These are phyloP conservation scores for Cremastinae sp. DNA, from an alignment of 2,888 invertebrate genomes.

Conservation along the genomic window DNA sequence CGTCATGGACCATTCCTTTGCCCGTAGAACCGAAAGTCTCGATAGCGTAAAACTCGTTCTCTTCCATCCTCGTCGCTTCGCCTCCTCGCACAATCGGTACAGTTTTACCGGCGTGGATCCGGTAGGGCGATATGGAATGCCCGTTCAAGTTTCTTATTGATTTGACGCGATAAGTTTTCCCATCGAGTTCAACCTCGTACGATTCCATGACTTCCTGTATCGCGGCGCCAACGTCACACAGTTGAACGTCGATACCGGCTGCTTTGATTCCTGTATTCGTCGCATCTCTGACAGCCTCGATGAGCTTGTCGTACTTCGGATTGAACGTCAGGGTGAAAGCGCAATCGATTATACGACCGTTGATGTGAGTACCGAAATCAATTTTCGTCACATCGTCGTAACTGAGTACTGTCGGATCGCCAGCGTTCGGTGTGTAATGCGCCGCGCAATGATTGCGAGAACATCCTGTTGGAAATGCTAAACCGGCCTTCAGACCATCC, in stretches of 20 bases:
- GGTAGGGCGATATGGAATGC: constrained; percentile 99
- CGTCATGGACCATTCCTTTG: constrained; percentile 96
- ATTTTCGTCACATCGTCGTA: constrained; percentile 99
- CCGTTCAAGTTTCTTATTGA: constrained; percentile 99
- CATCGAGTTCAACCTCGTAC: constrained; percentile 98
- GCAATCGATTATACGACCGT: constrained; percentile 99
- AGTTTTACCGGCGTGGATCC: constrained; percentile 98
- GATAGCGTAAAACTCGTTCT: constrained; percentile 99
- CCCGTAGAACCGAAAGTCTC: constrained; percentile 99
- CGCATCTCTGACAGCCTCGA: constrained; percentile 98
- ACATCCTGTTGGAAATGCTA: constrained; percentile 98
- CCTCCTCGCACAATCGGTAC: constrained; percentile 99
- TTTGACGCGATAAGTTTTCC: constrained; percentile 97
- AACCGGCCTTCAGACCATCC: constrained; percentile 95
- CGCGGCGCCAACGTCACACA: constrained; percentile 97
- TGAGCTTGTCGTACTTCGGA: constrained; percentile 95
- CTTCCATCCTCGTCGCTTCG: constrained; percentile 98
- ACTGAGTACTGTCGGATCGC: constrained; percentile 95
- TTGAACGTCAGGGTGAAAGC: constrained; percentile 99
- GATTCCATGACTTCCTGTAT: constrained; percentile 99
- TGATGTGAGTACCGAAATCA: constrained; percentile 99
- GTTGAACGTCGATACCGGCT: constrained; percentile 97
- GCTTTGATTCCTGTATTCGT: constrained; percentile 98
- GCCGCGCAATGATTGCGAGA: constrained; percentile 99
- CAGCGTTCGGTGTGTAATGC: constrained; percentile 99